Base-by-base conservation (phyloP, 2,888 invertebrate genomes). In the Microplitis deprimator region DNA sequence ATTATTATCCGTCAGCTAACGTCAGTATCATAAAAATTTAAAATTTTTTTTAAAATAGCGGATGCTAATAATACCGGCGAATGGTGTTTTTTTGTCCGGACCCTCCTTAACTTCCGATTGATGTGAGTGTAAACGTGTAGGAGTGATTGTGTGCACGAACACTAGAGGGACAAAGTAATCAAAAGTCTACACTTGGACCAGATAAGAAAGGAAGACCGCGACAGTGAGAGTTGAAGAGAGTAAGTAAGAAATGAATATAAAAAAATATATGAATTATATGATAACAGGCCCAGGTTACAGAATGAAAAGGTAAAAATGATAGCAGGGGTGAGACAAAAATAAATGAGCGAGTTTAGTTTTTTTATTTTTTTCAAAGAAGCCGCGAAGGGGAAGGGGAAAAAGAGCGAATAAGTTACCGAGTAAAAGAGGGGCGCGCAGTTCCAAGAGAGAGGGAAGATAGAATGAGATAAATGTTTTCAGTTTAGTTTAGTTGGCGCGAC, bases 31-130 rank as follows among this genome's bases (percentile, higher is more conserved):
- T 20, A 20, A 20, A 20, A 20, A 29, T 29, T 29, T 41, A 1
- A 13, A 50, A 50, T 50, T 4, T 50, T 13, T 13, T 50, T 50
- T 50, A 8, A 50, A 50, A 50, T 13, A 50, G 3, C 8, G 13
- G 50, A 13, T 29, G 29, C 29, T 29, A 29, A 29, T 29, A 3
- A 29, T 29, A 16, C 4, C 17, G 62, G 20, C 20, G 20, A 20
- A 20, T 20, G 20, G 16, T 13, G 13, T n/a, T 13, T 5, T 7
- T n/a, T 59, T 8, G 16, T 17, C 65, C 10, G 10, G 65, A 65
- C 65, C 38, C 65, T 65, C 65, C 65, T 65, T 29, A 65, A 65
- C 65, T 65, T 65, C 20, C 65, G 29, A 29, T 20, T 10, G 10
- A 65, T 10, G 17, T 62, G 62, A 61, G 61, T 10, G 41, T 41